Evolutionary conservation across 2,888 invertebrate species (phyloP), one percentile per base, ranked within the genome.

Genomic region (Sphaeridia pumilis): DNA sequence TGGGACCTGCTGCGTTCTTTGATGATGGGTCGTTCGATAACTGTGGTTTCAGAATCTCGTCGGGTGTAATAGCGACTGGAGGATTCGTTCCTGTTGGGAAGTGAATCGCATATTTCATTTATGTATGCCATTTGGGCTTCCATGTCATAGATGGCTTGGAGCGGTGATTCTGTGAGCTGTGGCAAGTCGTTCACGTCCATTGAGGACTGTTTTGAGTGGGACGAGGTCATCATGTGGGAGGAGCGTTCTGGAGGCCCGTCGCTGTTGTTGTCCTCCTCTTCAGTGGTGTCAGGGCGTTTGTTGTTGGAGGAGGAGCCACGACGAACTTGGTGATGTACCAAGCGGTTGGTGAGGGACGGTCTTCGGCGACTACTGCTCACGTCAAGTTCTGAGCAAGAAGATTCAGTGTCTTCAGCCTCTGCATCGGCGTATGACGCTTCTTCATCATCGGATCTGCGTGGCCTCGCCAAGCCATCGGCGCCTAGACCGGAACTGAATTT

Each of bases 401-500:
- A 63, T 52, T 64, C 64, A 1, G 64, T 59, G 48, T 62, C 65
- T 44, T 63, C 63, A 17, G 62, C 60, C 38, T 66, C 64, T 0
- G 58, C 57, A 61, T 66, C 51, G 50, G 56, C 62, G 49, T 44
- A 58, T 48, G 59, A 66, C 54, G 63, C 56, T 49, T 66, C 70
- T 24, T 72, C 69, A 38, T 70, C 70, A 12, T 67, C 64, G 70
- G 81, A 79, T 68, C 82, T 81, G 58, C 84, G 75, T 46, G 31
- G 22, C n/a, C 26, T 24, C 4, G 2, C 2, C 10, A 26, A 20
- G 12, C 21, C 25, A 1, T 56, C 57, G 71, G 83, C 82, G 64
- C 81, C 77, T 5, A 58, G 60, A 12, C 87, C 88, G 69, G 85
- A 87, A 66, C 87, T 79, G 68, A 84, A 85, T 71, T 85, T 83